These are phyloP conservation scores for Caenorhabditis sp. DNA, from an alignment of 2,888 invertebrate species.

Conservation along the genomic window DNA sequence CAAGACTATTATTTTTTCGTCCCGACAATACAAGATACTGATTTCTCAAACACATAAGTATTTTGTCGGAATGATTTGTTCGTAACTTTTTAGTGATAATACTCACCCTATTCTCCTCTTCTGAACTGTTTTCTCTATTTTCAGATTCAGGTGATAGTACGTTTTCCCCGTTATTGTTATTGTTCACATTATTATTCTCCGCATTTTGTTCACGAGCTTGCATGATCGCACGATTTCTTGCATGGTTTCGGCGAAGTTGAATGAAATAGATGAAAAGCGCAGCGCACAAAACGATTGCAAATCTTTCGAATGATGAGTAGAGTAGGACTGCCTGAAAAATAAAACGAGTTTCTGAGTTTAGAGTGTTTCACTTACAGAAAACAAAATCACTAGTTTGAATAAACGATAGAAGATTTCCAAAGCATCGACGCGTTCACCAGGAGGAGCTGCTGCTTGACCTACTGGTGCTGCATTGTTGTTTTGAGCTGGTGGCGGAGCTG, in stretches of 20 bases:
- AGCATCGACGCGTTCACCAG: constrained; percentile 35
- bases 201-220: constrained; percentile 3
- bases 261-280: constrained; percentile 43
- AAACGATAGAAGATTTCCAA: constrained; percentile 44
- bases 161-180: constrained; percentile 5
- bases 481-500: constrained; percentile 1
- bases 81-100: background rate
- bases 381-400: constrained; percentile 43
- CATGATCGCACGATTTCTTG: constrained; percentile 16
- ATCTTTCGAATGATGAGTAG: constrained; percentile 50
- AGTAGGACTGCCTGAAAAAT: constrained; percentile 35
- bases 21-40: too few species aligned
- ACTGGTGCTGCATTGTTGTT: background rate
- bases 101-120: constrained; percentile 24
- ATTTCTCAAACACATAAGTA: too few species aligned
- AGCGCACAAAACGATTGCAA: constrained; percentile 31
- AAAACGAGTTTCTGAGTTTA: background rate
- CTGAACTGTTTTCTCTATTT: constrained; percentile 52
- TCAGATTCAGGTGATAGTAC: constrained; percentile 4
- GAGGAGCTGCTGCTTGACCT: background rate
- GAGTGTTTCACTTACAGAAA: constrained; percentile 17
- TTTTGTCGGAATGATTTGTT: too few species aligned
- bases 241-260: constrained; percentile 38
- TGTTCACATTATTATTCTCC: background rate
- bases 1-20: too few species aligned